Conservation (phyloP, 2,797 vertebrate species). For the Acanthurus lineatus region DNA sequence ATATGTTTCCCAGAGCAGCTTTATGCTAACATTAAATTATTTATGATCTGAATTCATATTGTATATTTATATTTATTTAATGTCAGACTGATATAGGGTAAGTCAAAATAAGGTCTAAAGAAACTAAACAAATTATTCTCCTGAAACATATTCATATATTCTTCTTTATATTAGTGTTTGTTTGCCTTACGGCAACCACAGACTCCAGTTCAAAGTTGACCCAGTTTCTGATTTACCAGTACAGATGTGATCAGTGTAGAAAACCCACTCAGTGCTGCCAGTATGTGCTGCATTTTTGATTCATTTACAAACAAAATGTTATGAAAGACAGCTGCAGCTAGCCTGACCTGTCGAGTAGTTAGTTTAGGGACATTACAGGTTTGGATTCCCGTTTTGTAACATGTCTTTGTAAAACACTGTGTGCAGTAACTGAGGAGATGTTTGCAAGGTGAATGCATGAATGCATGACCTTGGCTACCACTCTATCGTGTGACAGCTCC, state of each 20-base stretch:
- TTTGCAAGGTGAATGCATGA: slow-evolving; percentile 16
- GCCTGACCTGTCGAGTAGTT: slow-evolving; percentile 2
- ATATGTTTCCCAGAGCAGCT: slow-evolving; percentile 51
- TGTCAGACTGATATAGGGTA: slow-evolving; percentile 60
- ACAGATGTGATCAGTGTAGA: slow-evolving; percentile 51
- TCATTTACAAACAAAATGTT: slow-evolving; percentile 24
- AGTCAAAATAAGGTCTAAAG: slow-evolving; percentile 64
- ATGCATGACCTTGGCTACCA: slow-evolving; percentile 1
- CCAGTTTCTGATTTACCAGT: slow-evolving; percentile 65
- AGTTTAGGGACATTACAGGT: not conserved
- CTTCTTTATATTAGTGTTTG: slow-evolving; percentile 74
- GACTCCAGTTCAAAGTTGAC: slow-evolving; percentile 74
- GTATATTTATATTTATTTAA: slow-evolving; percentile 62
- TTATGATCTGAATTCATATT: slow-evolving; percentile 56
- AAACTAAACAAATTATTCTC: slow-evolving; percentile 62
- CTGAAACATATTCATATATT: slow-evolving; percentile 75
- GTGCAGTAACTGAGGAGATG: too few species aligned
- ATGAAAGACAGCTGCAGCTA: not conserved
- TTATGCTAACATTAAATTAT: slow-evolving; percentile 61
- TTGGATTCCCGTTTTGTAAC: not conserved
- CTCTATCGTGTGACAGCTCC: slow-evolving; percentile 11
- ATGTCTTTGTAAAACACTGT: not conserved
- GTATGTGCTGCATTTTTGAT: slow-evolving; percentile 18
- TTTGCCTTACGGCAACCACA: slow-evolving; percentile 65
- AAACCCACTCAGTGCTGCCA: slow-evolving; percentile 24